These are phyloP conservation scores for Eupithecia inturbata DNA, from an alignment of 2,888 invertebrate species.

Conservation along the genomic window DNA sequence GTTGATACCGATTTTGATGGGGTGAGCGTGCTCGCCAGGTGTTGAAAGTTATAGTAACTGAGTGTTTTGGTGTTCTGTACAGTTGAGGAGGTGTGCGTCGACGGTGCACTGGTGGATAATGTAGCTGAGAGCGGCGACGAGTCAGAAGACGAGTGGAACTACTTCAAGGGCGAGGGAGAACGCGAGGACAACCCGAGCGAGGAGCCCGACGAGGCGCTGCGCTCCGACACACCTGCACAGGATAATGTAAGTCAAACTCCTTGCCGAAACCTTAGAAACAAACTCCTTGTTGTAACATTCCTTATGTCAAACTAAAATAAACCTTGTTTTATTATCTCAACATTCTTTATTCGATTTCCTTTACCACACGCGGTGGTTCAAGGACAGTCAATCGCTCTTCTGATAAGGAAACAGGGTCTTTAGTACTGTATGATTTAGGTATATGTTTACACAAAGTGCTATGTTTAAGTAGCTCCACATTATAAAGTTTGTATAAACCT, in stretches of 20 bases:
- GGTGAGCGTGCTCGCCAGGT: constrained; percentile 58
- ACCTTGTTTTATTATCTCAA: background rate
- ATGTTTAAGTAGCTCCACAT: background rate
- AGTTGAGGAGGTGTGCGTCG: constrained; percentile 79
- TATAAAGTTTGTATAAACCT: too few relatives aligned
- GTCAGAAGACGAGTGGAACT: constrained; percentile 96
- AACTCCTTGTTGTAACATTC: background rate
- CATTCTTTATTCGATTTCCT: constrained; percentile 12
- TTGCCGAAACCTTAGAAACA: background rate
- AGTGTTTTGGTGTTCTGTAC: constrained; percentile 61
- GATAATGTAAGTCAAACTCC: constrained; percentile 70
- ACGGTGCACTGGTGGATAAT: constrained; percentile 86
- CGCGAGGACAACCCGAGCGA: constrained; percentile 84
- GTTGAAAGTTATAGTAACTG: constrained; percentile 44
- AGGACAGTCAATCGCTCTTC: constrained; percentile 35
- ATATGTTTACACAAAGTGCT: background rate
- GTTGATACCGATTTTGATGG: constrained; percentile 62
- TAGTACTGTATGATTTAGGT: constrained; percentile 11
- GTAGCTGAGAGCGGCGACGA: constrained; percentile 90
- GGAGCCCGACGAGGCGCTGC: constrained; percentile 82
- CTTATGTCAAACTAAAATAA: background rate
- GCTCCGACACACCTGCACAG: constrained; percentile 78
- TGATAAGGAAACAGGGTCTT: constrained; percentile 36
- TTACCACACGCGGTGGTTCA: constrained; percentile 43
- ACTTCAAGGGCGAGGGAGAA: constrained; percentile 88